Evolutionary conservation across 2,113 vertebrate species (phyloP), one percentile per base, ranked within the genome.

Genomic region (Urocolius indicus): DNA sequence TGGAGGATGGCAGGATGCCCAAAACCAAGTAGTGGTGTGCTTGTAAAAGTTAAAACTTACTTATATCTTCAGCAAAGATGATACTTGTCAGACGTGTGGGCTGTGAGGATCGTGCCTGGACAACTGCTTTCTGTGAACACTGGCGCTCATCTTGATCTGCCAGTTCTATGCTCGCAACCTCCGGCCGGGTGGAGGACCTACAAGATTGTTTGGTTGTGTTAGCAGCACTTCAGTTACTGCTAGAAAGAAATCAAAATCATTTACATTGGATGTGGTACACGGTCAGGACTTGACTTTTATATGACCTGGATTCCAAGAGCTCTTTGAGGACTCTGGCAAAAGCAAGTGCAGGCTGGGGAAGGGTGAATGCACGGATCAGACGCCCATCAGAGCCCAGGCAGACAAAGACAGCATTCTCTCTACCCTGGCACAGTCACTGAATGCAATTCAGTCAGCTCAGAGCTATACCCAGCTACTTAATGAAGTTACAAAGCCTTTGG

Each of bases 51-150:
- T 29, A 59, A 34, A 54, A 97, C 97, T 98, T 98, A 99, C 99
- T 98, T 75, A 99, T 96, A 88, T 99, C 99, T 97, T 99, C 99
- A 6, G 99, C 99, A 18, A 99, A 98, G 93, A 99, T 99, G 89
- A 98, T 98, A 87, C 97, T 98, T 49, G 98, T 98, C 58, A 98
- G 98, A 16, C 98, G 98, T 2, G 96, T 95, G 24, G 98, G 97
- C 87, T 98, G 98, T 0, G 98, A 98, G 74, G 99, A 98, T 12
- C 98, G 98, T 17, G 99, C 99, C 96, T 99, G 99, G 14, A 99
- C 98, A 78, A 99, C 94, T 0, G 99, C 99, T 24, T 73, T 98
- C 90, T 96, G 98, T 5, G 99, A 99, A 93, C 99, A 99, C n/a
- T 98, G 98, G 17, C 71, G 95, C 24, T 97, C 90, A 1, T 96